Evolutionary conservation across 2,888 invertebrate species (phyloP).

Genomic region (Nomada lathburiana): DNA sequence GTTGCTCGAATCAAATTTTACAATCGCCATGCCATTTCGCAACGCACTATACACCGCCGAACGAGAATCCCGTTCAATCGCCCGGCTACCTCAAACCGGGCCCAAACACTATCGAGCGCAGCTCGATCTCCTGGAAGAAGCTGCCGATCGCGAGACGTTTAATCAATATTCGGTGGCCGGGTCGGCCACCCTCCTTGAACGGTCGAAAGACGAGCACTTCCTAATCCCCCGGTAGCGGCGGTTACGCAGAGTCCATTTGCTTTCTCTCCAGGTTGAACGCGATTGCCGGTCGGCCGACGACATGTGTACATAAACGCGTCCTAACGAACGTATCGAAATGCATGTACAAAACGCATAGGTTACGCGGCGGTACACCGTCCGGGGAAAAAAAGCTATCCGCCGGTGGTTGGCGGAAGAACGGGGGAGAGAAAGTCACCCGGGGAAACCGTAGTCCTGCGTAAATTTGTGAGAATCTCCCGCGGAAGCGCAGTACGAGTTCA

Average conservation of each 20-base stretch:
- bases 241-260: slow-evolving; percentile 37
- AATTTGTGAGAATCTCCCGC: slow-evolving; percentile 78
- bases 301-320: slow-evolving; percentile 27
- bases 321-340: slow-evolving; percentile 50
- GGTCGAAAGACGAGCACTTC: slow-evolving; percentile 15
- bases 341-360: slow-evolving; percentile 51
- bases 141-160: no score
- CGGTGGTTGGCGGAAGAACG: slow-evolving; percentile 16
- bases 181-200: not conserved
- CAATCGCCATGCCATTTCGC: no score
- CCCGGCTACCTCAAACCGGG: no score
- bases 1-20: no score
- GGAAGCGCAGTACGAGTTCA: slow-evolving; percentile 75
- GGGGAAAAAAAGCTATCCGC: slow-evolving; percentile 35
- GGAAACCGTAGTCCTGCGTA: slow-evolving; percentile 72
- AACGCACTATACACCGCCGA: no score
- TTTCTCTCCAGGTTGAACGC: slow-evolving; percentile 46
- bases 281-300: slow-evolving; percentile 31
- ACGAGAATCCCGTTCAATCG: no score
- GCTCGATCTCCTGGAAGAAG: no score
- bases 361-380: slow-evolving; percentile 12
- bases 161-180: not conserved
- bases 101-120: no score
- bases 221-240: slow-evolving; percentile 32
- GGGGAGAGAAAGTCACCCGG: slow-evolving; percentile 62